phyloP scores from a whole-genome alignment of 2,113 vertebrate species.

The Pachyramphus minor region DNA sequence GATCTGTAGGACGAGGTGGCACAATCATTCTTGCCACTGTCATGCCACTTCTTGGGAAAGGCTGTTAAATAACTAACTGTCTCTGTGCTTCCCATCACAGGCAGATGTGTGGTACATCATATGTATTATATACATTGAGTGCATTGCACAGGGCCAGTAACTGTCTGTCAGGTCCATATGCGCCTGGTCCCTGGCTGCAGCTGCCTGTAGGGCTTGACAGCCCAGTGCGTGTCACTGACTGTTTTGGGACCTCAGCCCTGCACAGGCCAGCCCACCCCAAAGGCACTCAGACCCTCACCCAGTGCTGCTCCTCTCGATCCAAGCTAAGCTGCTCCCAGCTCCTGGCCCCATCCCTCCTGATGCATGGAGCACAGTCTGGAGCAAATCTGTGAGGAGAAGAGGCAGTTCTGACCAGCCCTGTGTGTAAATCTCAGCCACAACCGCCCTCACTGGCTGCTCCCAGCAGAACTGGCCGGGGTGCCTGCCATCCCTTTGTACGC shows the following conservation, averaged over 20 bases:
- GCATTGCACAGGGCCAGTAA: not conserved
- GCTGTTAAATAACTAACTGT: rapidly evolving
- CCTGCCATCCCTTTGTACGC: not conserved
- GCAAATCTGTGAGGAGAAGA: not conserved
- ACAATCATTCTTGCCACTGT: rapidly evolving
- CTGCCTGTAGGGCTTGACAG: not conserved
- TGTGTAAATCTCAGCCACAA: not conserved
- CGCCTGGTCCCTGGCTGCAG: not conserved
- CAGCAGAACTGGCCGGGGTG: not conserved
- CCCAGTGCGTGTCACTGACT: not conserved
- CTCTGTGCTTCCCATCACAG: not conserved
- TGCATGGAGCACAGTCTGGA: not conserved
- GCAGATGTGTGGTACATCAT: rapidly evolving
- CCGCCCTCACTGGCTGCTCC: not conserved
- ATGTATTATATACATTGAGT: rapidly evolving
- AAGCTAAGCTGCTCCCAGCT: not conserved
- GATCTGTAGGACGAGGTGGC: not conserved
- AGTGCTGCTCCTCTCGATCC: not conserved
- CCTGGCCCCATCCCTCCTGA: not conserved
- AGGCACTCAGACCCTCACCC: not conserved
- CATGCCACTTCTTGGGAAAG: not conserved
- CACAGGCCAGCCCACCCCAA: rapidly evolving
- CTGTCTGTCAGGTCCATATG: not conserved
- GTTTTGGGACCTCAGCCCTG: not conserved
- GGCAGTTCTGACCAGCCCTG: not conserved